These are phyloP conservation scores for Actinia equina DNA, from an alignment of 64 coral and sea anemone genomes.

Conservation along the genomic window DNA sequence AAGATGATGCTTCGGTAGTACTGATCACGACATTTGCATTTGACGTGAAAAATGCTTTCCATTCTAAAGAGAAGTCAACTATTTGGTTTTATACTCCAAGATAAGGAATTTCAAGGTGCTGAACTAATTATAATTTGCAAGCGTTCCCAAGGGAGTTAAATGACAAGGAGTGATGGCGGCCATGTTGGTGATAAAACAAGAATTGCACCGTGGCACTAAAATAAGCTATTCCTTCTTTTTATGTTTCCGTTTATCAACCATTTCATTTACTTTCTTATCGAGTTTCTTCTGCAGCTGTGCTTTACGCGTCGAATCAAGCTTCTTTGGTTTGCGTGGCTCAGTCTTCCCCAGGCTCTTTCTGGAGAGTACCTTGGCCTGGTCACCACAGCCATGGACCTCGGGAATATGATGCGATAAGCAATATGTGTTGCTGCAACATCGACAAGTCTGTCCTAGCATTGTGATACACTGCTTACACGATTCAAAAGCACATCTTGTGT, in stretches of 20 bases:
- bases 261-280: slow-evolving; percentile 74
- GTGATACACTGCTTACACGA: slow-evolving; percentile 71
- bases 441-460: slow-evolving; percentile 77
- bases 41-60: too few species aligned
- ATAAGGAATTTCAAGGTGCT: too few species aligned
- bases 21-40: too few species aligned
- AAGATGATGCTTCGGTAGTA: too few species aligned
- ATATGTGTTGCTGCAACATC: slow-evolving; percentile 55
- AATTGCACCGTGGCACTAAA: too few species aligned
- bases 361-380: slow-evolving; percentile 71
- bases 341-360: slow-evolving; percentile 36
- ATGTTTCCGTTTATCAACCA: slow-evolving; percentile 72
- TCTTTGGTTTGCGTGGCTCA: slow-evolving; percentile 39
- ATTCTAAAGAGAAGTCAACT: too few species aligned
- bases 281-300: slow-evolving; percentile 76
- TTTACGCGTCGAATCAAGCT: slow-evolving; percentile 49
- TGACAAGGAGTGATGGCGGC: too few species aligned
- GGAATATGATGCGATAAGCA: slow-evolving; percentile 95
- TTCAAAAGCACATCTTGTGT: slow-evolving; percentile 72
- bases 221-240: slow-evolving; percentile 51
- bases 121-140: too few species aligned
- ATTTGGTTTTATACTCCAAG: too few species aligned
- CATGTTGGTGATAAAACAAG: too few species aligned
- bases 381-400: slow-evolving; percentile 86
- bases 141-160: too few species aligned